These are phyloP conservation scores for Nemoura dubitans DNA, from an alignment of 2,888 invertebrate species.

Conservation along the genomic window DNA sequence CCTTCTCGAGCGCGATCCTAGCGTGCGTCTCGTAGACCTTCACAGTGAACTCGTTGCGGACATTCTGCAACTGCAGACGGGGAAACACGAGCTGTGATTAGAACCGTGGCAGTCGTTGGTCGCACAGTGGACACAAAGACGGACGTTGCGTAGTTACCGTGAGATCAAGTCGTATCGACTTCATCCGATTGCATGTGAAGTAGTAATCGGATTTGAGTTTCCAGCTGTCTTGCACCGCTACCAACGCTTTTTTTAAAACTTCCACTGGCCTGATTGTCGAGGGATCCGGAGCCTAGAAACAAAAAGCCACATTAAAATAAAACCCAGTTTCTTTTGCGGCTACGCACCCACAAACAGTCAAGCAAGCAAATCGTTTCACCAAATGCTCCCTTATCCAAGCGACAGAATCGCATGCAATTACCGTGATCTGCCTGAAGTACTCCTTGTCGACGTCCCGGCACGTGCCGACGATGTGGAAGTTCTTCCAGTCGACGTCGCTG, in stretches of 20 bases:
- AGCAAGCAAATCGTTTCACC: no score
- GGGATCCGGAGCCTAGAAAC: slow-evolving; percentile 80
- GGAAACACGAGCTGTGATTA: slow-evolving; percentile 36
- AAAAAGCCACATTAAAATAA: slow-evolving; percentile 29
- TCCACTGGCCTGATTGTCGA: slow-evolving; percentile 90
- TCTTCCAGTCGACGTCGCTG: slow-evolving; percentile 81
- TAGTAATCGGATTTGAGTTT: slow-evolving; percentile 89
- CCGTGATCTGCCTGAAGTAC: slow-evolving; percentile 89
- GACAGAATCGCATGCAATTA: slow-evolving; percentile 55
- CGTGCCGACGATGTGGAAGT: slow-evolving; percentile 92
- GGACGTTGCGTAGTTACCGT: slow-evolving; percentile 71
- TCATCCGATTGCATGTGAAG: slow-evolving; percentile 98
- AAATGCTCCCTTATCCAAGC: background rate
- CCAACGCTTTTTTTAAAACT: slow-evolving; percentile 84
- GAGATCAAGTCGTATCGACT: slow-evolving; percentile 98
- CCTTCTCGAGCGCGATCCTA: slow-evolving; percentile 95
- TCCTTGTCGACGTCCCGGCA: slow-evolving; percentile 95
- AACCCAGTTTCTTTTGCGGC: no score
- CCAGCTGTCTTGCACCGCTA: slow-evolving; percentile 93
- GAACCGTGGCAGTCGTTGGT: no score
- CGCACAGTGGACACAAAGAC: no score
- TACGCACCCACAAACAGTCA: no score
- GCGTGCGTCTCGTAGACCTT: slow-evolving; percentile 99
- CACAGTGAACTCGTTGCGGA: slow-evolving; percentile 94
- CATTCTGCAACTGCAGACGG: slow-evolving; percentile 85